Conservation (phyloP, 2,797 vertebrate species). For the Meriones psammophilus region DNA sequence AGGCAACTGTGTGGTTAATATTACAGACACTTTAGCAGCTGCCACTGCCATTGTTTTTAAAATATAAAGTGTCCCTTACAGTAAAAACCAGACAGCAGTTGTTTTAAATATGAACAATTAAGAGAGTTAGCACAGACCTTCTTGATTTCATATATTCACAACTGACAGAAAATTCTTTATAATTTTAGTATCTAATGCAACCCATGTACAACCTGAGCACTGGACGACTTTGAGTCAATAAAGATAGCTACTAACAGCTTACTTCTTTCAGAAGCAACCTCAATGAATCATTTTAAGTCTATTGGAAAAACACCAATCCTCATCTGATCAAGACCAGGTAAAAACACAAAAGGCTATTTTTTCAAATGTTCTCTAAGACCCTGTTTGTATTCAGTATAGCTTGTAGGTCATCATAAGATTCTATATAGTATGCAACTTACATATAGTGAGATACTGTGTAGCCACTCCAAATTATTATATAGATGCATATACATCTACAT, state of each 20-base stretch:
- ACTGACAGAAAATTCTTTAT: constrained; percentile 61
- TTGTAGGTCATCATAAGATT: constrained; percentile 13
- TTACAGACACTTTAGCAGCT: constrained; percentile 73
- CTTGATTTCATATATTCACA: constrained; percentile 72
- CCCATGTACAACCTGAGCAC: neutral
- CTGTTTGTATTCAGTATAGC: constrained; percentile 21
- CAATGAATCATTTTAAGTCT: constrained; percentile 41
- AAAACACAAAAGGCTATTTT: constrained; percentile 9
- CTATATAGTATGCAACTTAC: neutral
- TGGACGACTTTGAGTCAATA: neutral
- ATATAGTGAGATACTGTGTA: neutral
- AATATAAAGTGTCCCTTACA: constrained; percentile 73
- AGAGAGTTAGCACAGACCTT: constrained; percentile 65
- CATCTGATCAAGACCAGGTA: neutral
- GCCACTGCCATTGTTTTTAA: constrained; percentile 70
- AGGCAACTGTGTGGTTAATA: constrained; percentile 71
- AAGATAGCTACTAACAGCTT: constrained; percentile 55
- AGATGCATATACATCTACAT: too few relatives aligned
- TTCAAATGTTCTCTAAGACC: constrained; percentile 24
- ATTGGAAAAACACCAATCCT: constrained; percentile 18
- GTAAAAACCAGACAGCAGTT: constrained; percentile 62
- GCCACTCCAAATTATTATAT: neutral
- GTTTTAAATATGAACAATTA: constrained; percentile 74
- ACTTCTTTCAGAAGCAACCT: constrained; percentile 2
- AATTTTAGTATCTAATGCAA: constrained; percentile 62